phyloP scores from a whole-genome alignment of 1,140 invertebrate species.

The Drosophila bocqueti region DNA sequence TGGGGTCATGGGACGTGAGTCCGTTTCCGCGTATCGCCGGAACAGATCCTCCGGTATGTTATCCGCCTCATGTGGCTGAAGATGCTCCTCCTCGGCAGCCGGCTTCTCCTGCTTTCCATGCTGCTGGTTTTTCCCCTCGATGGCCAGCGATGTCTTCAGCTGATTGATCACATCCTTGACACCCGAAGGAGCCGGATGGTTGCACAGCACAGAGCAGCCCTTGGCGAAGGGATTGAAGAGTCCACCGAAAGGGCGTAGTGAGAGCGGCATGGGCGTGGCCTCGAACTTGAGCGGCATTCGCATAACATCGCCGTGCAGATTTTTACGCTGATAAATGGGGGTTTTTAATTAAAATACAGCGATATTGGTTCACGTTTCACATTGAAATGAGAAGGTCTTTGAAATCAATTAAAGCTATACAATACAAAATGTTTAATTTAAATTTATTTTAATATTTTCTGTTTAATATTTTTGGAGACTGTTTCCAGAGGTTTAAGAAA shows the following conservation, averaged over 20 bases:
- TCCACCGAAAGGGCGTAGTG: conserved; percentile 90
- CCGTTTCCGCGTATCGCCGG: conserved; percentile 91
- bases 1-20: conserved; percentile 91
- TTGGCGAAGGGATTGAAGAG: conserved; percentile 92
- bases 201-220: conserved; percentile 92
- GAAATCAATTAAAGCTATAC: neutral
- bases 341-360: neutral
- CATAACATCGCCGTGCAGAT: conserved; percentile 41
- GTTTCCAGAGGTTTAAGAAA: too few species aligned
- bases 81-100: conserved; percentile 32
- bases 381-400: too few species aligned
- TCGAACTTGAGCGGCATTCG: conserved; percentile 74
- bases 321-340: conserved; percentile 45
- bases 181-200: conserved; percentile 91
- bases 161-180: conserved; percentile 90
- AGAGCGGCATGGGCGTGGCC: conserved; percentile 71
- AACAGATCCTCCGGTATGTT: conserved; percentile 88
- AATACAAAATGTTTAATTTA: too few species aligned
- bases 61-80: conserved; percentile 65
- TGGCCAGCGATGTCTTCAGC: conserved; percentile 89
- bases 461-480: too few species aligned
- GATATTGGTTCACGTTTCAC: neutral
- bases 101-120: conserved; percentile 43
- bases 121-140: conserved; percentile 56
- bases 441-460: too few species aligned